These are phyloP conservation scores for Carlito syrichta DNA, from an alignment of 2,113 vertebrate genomes.

Conservation along the genomic window DNA sequence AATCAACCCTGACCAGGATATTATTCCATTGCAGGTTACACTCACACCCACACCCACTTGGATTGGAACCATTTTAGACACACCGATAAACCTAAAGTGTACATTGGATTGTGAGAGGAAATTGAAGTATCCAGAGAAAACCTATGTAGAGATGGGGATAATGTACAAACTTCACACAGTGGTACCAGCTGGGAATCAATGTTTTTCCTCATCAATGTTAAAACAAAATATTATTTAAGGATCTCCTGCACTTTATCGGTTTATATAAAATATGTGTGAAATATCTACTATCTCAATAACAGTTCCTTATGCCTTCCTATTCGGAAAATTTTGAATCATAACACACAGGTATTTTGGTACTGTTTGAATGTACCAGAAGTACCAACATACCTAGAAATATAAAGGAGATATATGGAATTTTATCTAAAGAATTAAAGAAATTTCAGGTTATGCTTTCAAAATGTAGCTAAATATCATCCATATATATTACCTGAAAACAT, in stretches of 20 bases:
- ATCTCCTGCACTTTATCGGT: neutral
- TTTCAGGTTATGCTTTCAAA: conserved; percentile 36
- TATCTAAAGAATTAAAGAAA: neutral
- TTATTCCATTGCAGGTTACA: neutral
- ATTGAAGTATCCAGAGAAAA: neutral
- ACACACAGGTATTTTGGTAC: neutral
- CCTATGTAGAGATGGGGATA: neutral
- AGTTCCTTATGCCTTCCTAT: neutral
- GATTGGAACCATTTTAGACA: neutral
- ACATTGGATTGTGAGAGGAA: neutral
- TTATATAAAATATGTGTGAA: neutral
- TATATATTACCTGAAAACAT: neutral
- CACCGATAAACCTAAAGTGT: neutral
- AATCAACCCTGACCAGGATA: neutral
- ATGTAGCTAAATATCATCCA: neutral
- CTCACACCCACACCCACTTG: neutral
- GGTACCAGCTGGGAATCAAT: neutral
- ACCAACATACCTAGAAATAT: neutral
- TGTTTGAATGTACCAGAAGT: neutral
- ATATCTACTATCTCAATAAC: neutral
- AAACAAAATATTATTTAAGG: neutral
- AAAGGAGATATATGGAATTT: neutral
- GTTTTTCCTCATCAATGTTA: neutral
- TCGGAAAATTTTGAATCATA: neutral
- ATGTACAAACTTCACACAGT: neutral